Percentiles rank a stretch among this genome's conserved stretches.
Evolutionary conservation across 2,113 vertebrate genomes (phyloP).

Genomic region (Cynoglossus semilaevis): DNA sequence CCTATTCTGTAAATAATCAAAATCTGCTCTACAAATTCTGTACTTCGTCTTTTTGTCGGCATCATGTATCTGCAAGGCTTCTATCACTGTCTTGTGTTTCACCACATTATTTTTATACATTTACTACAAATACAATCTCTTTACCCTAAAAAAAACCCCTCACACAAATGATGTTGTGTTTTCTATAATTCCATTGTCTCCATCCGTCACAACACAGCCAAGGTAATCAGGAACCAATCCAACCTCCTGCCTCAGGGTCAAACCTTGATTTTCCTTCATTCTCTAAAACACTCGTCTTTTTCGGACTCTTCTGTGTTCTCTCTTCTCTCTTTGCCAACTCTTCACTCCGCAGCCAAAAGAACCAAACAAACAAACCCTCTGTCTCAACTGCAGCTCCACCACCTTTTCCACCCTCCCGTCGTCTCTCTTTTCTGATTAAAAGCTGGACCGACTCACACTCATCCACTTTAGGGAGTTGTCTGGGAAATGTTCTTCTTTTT

Average conservation of each 20-base stretch:
- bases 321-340: background rate
- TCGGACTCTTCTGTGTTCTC: background rate
- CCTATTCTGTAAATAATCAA: too few species aligned
- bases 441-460: conserved; percentile 3
- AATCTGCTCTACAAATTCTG: too few species aligned
- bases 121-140: too few species aligned
- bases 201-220: too few species aligned
- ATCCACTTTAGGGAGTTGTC: conserved; percentile 4
- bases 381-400: background rate
- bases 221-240: too few species aligned
- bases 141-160: too few species aligned
- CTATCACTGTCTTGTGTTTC: too few species aligned
- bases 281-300: background rate
- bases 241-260: background rate
- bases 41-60: too few species aligned
- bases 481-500: background rate
- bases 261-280: background rate
- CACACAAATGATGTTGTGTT: too few species aligned
- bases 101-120: too few species aligned
- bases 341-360: conserved; percentile 1
- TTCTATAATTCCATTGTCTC: too few species aligned
- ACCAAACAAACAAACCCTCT: conserved; percentile 8
- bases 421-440: conserved; percentile 13
- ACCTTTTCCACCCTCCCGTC: background rate
- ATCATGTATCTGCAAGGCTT: too few species aligned